phyloP scores from a whole-genome alignment of 2,888 invertebrate genomes.

The Capitulum mitella region DNA sequence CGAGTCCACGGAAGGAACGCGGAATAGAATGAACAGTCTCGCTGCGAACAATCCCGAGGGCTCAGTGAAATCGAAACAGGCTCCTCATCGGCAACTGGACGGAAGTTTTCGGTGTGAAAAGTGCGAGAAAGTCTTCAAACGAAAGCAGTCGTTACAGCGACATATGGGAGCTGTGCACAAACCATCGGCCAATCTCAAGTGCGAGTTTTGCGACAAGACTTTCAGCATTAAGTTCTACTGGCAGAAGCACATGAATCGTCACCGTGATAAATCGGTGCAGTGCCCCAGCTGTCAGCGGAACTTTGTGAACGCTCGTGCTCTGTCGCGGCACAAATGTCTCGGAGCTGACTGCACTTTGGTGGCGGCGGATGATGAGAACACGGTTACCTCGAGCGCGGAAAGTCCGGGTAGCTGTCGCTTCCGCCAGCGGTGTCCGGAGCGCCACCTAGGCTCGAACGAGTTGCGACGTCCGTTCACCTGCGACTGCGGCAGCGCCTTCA shows the following conservation, averaged over 20 bases:
- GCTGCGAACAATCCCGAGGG: no score
- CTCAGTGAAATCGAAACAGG: no score
- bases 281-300: background rate
- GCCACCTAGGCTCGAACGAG: background rate
- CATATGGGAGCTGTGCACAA: background rate
- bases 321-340: background rate
- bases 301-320: background rate
- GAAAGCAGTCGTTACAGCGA: background rate
- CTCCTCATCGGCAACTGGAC: no score
- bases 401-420: background rate
- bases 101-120: background rate
- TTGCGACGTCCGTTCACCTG: background rate
- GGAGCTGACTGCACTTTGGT: background rate
- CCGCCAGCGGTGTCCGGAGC: background rate
- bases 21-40: no score
- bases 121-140: background rate
- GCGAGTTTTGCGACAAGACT: background rate
- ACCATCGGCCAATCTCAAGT: background rate
- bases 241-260: slow-evolving; percentile 9
- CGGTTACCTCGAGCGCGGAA: background rate
- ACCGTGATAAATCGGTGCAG: background rate
- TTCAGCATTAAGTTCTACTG: slow-evolving; percentile 21
- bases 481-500: background rate
- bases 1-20: no score
- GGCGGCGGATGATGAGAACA: background rate